These are phyloP conservation scores for Toxotes lorentzi DNA, from an alignment of 2,797 vertebrate genomes.

Conservation along the genomic window DNA sequence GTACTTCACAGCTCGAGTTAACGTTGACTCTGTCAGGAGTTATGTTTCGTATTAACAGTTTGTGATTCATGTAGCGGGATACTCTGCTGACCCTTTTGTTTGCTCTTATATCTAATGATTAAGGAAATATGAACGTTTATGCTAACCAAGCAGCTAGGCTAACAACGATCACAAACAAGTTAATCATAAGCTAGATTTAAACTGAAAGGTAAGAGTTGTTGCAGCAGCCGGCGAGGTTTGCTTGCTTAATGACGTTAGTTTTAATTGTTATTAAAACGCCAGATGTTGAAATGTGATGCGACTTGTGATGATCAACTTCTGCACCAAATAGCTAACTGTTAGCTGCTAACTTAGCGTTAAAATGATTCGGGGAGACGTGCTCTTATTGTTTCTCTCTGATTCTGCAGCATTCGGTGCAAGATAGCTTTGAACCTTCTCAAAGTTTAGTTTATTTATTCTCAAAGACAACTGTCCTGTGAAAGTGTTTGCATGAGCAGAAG, in stretches of 20 bases:
- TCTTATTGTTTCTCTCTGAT: background rate
- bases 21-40: accelerated
- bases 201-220: background rate
- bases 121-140: background rate
- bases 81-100: accelerated
- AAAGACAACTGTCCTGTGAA: no score
- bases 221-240: background rate
- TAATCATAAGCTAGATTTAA: accelerated
- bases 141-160: constrained; percentile 35
- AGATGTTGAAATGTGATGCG: background rate
- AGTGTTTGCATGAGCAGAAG: background rate
- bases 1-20: background rate
- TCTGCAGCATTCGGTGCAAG: accelerated
- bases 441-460: no score
- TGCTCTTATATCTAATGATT: accelerated
- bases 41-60: accelerated
- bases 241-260: background rate
- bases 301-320: background rate
- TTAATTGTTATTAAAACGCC: background rate
- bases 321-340: background rate
- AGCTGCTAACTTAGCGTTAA: constrained; percentile 2
- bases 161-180: constrained; percentile 37
- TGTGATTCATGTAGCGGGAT: accelerated
- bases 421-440: background rate
- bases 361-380: background rate